Evolutionary conservation across 2,888 invertebrate genomes (phyloP).

Genomic region (Trilocha varians): DNA sequence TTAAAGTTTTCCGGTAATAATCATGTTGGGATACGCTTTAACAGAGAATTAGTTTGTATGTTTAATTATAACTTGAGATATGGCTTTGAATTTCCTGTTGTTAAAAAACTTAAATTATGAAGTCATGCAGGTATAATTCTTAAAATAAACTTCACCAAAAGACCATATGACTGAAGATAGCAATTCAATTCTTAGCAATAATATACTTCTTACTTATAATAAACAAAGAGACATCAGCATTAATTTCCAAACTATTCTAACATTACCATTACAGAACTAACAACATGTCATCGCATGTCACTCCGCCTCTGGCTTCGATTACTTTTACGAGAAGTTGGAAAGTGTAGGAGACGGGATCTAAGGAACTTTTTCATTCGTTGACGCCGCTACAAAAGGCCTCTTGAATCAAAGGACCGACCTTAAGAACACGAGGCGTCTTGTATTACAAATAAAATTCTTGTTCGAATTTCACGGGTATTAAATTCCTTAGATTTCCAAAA

Average conservation of each 20-base stretch:
- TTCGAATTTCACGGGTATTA: neutral
- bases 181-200: no score
- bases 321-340: constrained; percentile 3
- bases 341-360: neutral
- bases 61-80: no score
- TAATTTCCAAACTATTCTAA: neutral
- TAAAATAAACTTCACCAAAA: no score
- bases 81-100: no score
- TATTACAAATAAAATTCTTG: neutral
- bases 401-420: neutral
- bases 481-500: neutral
- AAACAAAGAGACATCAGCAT: neutral
- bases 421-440: neutral
- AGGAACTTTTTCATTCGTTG: neutral
- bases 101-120: no score
- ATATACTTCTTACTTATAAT: no score
- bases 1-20: no score
- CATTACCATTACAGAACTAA: neutral
- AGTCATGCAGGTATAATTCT: no score
- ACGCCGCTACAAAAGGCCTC: neutral
- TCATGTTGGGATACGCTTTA: no score
- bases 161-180: no score
- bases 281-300: constrained; percentile 4
- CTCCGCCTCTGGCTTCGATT: constrained; percentile 3
- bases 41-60: no score